Base-by-base conservation (phyloP, 2,888 invertebrate genomes). In the Ypsolopha sequella region DNA sequence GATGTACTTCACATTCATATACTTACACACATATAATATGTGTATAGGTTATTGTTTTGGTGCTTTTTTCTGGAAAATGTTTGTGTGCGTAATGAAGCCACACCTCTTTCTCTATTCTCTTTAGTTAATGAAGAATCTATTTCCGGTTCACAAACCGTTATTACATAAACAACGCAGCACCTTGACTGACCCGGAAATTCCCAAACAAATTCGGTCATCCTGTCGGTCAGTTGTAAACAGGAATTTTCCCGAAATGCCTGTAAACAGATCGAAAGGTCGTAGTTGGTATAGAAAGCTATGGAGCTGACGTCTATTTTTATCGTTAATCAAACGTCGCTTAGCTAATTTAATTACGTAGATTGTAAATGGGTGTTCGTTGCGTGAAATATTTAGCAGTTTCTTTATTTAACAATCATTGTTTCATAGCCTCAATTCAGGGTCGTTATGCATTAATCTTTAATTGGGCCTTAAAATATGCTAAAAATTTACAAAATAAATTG, bases 191-290 rank as follows among this genome's bases (percentile, higher is more conserved):
- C 11, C 35, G 46, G 33, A 35, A n/a, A 11, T 33, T 36, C 46
- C 34, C 24, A 43, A 24, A 13, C 13, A 43, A 13, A 13, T 3
- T 41, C 41, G 11, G 11, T 7, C 11, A 3, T 11, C 41, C n/a
- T 41, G 43, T 43, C 24, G 24, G 24, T 24, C 24, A 4, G 4
- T 24, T 14, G 43, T 43, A 43, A 43, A 43, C 24, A 35, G 46
- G 46, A 46, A 46, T 46, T 46, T 46, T 46, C 46, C 46, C 11
- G 46, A 46, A 46, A 46, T 34, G 35, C 34, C 35, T 8, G 39
- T 39, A 39, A 43, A 14, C 43, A 11, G 11, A 10, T 13, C 13
- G 13, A 10, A 38, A 38, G 38, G 38, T 6, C 9, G 38, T 38
- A 38, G 38, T 10, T 6, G 38, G 38, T 2, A 8, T 38, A n/a